Evolutionary conservation across 2,113 vertebrate genomes (phyloP), one percentile per base, ranked within the genome.

Genomic region (Rallus limicola): DNA sequence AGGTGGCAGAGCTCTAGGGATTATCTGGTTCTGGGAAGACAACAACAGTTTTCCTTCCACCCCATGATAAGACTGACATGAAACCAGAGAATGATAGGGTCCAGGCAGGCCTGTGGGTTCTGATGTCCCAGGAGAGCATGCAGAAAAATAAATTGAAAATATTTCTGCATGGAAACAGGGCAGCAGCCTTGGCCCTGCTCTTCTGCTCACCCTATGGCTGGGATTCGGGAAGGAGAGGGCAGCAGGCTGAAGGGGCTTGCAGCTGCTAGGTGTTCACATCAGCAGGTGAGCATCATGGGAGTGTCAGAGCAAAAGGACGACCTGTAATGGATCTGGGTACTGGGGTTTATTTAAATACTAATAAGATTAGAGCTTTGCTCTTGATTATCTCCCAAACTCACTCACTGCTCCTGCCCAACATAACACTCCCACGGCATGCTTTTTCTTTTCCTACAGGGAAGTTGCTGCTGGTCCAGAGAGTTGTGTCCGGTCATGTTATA

Each of bases 401-500:
- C 17, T 44, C 44, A 34, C 24, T 60, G 36, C 17, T 52, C 15
- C 62, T 87, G n/a, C 38, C 33, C n/a, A 38, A 16, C 40, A 28
- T 55, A 68, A 59, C 17, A 10, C 31, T 77, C 20, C 13, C 13
- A 19, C 19, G 28, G 36, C 16, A 15, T 79, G 14, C 12, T 63
- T 63, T 63, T 70, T 10, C 9, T 9, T 79, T 87, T 79, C n/a
- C 28, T 33, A 55, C 9, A 29, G n/a, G 40, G 12, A 48, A 3
- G 8, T 20, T 14, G 19, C 48, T 71, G 28, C n/a, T 71, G n/a
- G 40, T 48, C 42, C 28, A 40, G 58, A 36, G 10, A 80, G 19
- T 64, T 3, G 2, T 48, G 15, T 64, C 1, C 0, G 29, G 18
- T 71, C 1, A 0, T 29, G 28, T 48, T n/a, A 17, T 63, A 87